Evolutionary conservation across 2,888 invertebrate genomes (phyloP).

Genomic region (Hedya salicella): DNA sequence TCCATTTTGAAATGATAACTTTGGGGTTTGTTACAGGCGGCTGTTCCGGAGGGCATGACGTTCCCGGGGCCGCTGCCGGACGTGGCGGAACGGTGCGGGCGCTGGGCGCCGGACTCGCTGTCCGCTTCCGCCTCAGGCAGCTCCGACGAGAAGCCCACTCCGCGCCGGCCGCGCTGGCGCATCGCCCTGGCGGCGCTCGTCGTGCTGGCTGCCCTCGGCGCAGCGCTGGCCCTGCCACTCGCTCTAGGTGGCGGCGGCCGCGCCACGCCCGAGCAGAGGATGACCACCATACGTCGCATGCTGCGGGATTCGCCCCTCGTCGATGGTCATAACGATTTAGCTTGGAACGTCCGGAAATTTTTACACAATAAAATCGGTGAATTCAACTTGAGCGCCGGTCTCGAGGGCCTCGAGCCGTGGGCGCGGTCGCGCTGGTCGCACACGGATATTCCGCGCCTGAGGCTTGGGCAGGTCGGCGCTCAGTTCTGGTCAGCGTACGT

Average conservation of each 20-base stretch:
- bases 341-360: slow-evolving; percentile 95
- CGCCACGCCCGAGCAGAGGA: slow-evolving; percentile 86
- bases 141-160: slow-evolving; percentile 79
- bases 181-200: slow-evolving; percentile 85
- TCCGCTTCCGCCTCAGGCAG: slow-evolving; percentile 81
- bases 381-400: slow-evolving; percentile 87
- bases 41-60: slow-evolving; percentile 81
- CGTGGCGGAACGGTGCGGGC: slow-evolving; percentile 81
- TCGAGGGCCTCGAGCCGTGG: slow-evolving; percentile 91
- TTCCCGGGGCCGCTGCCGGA: slow-evolving; percentile 82
- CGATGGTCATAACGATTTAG: slow-evolving; percentile 94
- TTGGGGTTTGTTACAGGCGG: slow-evolving; percentile 67
- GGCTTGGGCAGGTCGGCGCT: slow-evolving; percentile 93
- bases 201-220: slow-evolving; percentile 84
- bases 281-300: slow-evolving; percentile 87
- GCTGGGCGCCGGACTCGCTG: slow-evolving; percentile 80
- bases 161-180: slow-evolving; percentile 83
- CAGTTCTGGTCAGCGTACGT: slow-evolving; percentile 97
- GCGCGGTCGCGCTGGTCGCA: slow-evolving; percentile 95
- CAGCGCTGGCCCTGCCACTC: slow-evolving; percentile 85
- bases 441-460: slow-evolving; percentile 94
- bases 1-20: slow-evolving; percentile 1
- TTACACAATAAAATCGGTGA: slow-evolving; percentile 91
- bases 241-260: slow-evolving; percentile 78
- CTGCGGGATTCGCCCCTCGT: slow-evolving; percentile 89